A percentile compares a stretch with the other conserved stretches of the same genome.
Conservation (phyloP, 1,140 invertebrate species). For the Drosophila micromelanica region DNA sequence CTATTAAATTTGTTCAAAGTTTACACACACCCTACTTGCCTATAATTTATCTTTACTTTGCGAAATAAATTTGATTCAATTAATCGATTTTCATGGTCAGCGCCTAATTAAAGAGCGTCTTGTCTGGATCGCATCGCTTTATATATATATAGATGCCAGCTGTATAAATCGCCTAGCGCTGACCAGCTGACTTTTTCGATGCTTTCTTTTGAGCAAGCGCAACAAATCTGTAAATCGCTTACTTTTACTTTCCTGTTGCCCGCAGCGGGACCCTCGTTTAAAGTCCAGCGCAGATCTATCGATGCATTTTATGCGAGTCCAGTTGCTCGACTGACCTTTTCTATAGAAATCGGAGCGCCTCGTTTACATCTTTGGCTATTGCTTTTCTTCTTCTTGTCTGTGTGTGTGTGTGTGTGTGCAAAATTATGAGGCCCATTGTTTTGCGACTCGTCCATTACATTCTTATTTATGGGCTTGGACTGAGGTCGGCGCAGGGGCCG, state of each 20-base stretch:
- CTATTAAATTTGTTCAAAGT: background rate
- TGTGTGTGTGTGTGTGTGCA: conserved; percentile 29
- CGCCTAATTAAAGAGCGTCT: conserved; percentile 50
- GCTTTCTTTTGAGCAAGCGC: conserved; percentile 57
- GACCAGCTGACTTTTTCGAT: conserved; percentile 69
- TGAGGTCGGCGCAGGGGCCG: background rate
- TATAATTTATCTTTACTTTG: conserved; percentile 13
- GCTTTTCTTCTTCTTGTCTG: conserved; percentile 6
- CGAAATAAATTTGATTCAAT: conserved; percentile 59
- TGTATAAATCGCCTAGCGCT: conserved; percentile 30
- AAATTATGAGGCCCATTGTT: conserved; percentile 73
- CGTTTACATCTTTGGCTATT: conserved; percentile 51
- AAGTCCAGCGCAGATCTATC: conserved; percentile 24
- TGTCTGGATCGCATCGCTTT: conserved; percentile 1
- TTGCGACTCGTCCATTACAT: conserved; percentile 58
- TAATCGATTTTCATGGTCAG: conserved; percentile 69
- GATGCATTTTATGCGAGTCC: conserved; percentile 17
- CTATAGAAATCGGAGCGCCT: conserved; percentile 47
- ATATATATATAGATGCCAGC: conserved; percentile 17
- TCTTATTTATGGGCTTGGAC: conserved; percentile 67
- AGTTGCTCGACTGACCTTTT: conserved; percentile 62
- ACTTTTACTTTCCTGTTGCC: conserved; percentile 64
- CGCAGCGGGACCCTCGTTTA: conserved; percentile 14
- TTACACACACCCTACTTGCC: background rate
- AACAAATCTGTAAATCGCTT: conserved; percentile 73